Base-by-base conservation (phyloP, 2,888 invertebrate species). In the Amiota minor region DNA sequence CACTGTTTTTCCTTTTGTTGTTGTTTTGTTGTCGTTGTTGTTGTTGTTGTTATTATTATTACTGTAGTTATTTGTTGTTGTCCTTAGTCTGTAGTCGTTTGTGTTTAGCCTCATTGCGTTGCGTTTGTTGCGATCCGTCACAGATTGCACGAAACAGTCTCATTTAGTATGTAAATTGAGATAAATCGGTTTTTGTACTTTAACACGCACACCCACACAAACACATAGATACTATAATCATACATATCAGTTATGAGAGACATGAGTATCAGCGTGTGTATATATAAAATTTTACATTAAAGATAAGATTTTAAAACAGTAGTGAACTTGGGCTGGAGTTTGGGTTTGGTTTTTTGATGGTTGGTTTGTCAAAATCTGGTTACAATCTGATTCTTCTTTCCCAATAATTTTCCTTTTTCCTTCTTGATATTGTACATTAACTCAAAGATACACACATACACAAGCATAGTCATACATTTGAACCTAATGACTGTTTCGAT, bases 111-210 rank as follows among this genome's bases (percentile, higher is more conserved):
- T 35, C 35, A 14, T 46, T 64, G 61, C 55, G 56, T 35, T 35
- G 35, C 35, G 35, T 35, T 35, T 35, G 53, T 46, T 49, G 65
- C 67, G 65, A 59, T 56, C 70, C 70, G 45, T 73, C 76, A 67
- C 69, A 71, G 74, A 75, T 70, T 82, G 82, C 82, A 82, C 77
- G 78, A 77, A 82, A 76, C 78, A 81, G 78, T 77, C 81, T 83
- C 83, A 83, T 83, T 83, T 82, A 83, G 85, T 83, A 85, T 83
- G 83, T 83, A 85, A 83, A 83, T 83, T 85, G 83, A 83, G 83
- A 83, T 83, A 83, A 83, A 83, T 83, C 81, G 83, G 80, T 83
- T 84, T 80, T 83, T 77, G 82, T 81, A 83, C 83, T 82, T 78
- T 76, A 76, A 45, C 79, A 79, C 68, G 72, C 61, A 74, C 72